Evolutionary conservation across 1,140 invertebrate genomes (phyloP).

Genomic region (Whitmania pigra): DNA sequence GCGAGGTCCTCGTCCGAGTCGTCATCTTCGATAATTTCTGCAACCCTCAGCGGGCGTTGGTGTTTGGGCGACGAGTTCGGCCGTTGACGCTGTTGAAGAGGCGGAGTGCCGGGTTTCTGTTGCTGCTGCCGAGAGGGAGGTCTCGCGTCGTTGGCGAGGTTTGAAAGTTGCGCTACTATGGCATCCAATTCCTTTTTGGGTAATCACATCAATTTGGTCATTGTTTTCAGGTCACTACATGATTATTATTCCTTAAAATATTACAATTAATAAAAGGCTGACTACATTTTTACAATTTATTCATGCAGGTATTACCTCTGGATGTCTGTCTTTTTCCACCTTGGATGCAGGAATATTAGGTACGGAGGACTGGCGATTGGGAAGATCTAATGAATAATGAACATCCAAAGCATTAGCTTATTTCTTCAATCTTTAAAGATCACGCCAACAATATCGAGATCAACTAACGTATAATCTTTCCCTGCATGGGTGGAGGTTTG

Average conservation of each 20-base stretch:
- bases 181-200: conserved; percentile 15
- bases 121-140: background rate
- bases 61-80: background rate
- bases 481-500: conserved; percentile 12
- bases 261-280: no score
- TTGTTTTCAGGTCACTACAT: no score
- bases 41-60: background rate
- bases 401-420: background rate
- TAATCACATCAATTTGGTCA: no score
- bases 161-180: conserved; percentile 6
- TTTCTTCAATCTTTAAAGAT: background rate
- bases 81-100: background rate
- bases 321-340: conserved; percentile 2
- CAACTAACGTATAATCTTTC: conserved; percentile 13
- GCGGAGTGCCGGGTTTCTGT: background rate
- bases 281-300: background rate
- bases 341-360: background rate
- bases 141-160: conserved; percentile 3
- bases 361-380: background rate
- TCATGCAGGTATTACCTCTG: background rate
- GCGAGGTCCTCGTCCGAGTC: conserved; percentile 14
- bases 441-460: no score
- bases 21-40: conserved; percentile 5
- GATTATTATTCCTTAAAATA: no score
- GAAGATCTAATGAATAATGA: background rate